A percentile compares a stretch with the other conserved stretches of the same genome.
These are phyloP conservation scores for Orchestia grillus DNA, from an alignment of 1,140 invertebrate genomes.

Conservation along the genomic window DNA sequence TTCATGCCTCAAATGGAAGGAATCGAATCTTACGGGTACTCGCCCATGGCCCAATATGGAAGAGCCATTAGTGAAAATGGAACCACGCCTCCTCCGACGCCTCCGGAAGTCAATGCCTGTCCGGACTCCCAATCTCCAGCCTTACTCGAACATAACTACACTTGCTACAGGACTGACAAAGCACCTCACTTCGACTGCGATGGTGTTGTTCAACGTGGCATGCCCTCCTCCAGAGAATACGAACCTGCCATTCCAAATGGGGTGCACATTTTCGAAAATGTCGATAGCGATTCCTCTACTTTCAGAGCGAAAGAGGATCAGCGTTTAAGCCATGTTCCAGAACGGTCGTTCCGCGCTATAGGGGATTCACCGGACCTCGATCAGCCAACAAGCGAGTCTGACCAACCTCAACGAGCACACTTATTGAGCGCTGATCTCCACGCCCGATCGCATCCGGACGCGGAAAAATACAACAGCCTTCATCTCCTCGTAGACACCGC, in stretches of 20 bases:
- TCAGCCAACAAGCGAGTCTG: not conserved
- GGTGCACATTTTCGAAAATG: not conserved
- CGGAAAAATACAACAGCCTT: slow-evolving; percentile 2
- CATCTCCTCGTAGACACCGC: slow-evolving; percentile 25
- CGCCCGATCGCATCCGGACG: not conserved
- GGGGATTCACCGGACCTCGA: not conserved
- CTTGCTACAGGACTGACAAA: not conserved
- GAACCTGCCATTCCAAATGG: not conserved
- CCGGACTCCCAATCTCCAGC: not conserved
- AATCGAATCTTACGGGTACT: not conserved
- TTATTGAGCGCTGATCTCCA: not conserved
- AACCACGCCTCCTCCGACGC: slow-evolving; percentile 7
- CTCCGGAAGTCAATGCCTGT: not conserved
- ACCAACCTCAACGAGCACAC: no score
- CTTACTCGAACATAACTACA: not conserved
- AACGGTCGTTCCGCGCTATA: not conserved
- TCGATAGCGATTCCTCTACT: not conserved
- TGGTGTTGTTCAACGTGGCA: not conserved
- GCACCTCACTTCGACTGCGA: not conserved
- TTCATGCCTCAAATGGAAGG: not conserved
- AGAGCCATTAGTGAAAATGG: not conserved
- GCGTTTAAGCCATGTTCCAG: not conserved
- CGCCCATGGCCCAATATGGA: not conserved
- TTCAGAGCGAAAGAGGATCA: not conserved
- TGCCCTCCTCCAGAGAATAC: not conserved